Evolutionary conservation across 2,113 vertebrate genomes (phyloP).

Genomic region (Hemichromis elongatus): DNA sequence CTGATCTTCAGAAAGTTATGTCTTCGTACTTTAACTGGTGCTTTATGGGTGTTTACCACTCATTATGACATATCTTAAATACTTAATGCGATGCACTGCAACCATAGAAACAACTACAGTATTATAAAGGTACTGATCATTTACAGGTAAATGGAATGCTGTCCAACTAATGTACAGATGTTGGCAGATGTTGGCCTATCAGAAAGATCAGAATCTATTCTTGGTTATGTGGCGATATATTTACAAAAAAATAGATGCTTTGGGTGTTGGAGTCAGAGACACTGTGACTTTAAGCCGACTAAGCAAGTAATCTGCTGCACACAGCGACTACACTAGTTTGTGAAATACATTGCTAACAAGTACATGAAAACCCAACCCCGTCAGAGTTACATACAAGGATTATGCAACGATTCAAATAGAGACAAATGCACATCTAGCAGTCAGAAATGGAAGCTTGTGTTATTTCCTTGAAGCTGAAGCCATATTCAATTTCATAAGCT

Average conservation of each 20-base stretch:
- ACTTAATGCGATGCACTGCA: too few relatives aligned
- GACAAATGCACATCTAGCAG: neutral
- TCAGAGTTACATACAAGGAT: neutral
- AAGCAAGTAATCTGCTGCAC: neutral
- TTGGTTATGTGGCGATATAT: neutral
- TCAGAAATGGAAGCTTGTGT: neutral
- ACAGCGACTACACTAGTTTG: neutral
- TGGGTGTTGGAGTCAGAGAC: neutral
- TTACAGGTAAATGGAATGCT: too few relatives aligned
- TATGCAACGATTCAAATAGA: neutral
- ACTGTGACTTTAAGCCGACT: neutral
- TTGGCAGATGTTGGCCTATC: neutral
- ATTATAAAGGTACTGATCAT: too few relatives aligned
- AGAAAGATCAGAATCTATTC: neutral
- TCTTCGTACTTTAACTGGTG: neutral
- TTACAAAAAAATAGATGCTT: neutral
- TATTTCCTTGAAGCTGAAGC: fast-evolving
- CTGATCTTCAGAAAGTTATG: neutral
- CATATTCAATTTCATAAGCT: neutral
- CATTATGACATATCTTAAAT: too few relatives aligned
- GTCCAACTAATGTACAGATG: neutral
- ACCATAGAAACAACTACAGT: too few relatives aligned
- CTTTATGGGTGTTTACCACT: neutral
- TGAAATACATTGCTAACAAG: neutral
- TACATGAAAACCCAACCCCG: neutral